Evolutionary conservation across 1,140 invertebrate species (phyloP).

Genomic region (Contarinia nasturtii): DNA sequence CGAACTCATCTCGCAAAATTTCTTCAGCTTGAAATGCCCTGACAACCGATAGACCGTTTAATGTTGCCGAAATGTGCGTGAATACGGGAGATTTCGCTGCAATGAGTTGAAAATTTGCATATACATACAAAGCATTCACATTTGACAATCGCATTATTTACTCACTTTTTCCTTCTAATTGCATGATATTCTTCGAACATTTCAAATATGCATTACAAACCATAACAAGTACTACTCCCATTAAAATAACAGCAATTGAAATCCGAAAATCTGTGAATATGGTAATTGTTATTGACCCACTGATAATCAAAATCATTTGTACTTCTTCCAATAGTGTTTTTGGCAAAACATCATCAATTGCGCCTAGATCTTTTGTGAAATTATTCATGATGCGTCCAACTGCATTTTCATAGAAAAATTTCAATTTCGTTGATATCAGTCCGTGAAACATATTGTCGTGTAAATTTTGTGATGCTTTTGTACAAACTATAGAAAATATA

Average conservation of each 20-base stretch:
- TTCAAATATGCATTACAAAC: conserved; percentile 62
- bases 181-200: conserved; percentile 67
- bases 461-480: conserved; percentile 2
- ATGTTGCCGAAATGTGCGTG: conserved; percentile 49
- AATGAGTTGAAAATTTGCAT: too few species aligned
- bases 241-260: conserved; percentile 43
- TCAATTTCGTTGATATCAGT: conserved; percentile 32
- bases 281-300: too few species aligned
- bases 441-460: conserved; percentile 3
- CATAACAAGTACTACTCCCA: conserved; percentile 48
- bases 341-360: conserved; percentile 76
- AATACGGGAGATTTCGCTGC: conserved; percentile 46
- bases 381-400: conserved; percentile 52
- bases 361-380: conserved; percentile 61
- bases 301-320: too few species aligned
- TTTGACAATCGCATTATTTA: too few species aligned
- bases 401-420: conserved; percentile 63
- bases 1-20: conserved; percentile 40
- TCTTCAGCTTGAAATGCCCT: conserved; percentile 39
- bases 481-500: conserved; percentile 1
- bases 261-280: too few species aligned
- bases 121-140: conserved; percentile 1
- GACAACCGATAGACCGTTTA: conserved; percentile 56
- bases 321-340: conserved; percentile 41
- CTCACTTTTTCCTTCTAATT: conserved; percentile 64